Conservation (phyloP, 1,140 invertebrate genomes). For the Aphidius ervi region DNA sequence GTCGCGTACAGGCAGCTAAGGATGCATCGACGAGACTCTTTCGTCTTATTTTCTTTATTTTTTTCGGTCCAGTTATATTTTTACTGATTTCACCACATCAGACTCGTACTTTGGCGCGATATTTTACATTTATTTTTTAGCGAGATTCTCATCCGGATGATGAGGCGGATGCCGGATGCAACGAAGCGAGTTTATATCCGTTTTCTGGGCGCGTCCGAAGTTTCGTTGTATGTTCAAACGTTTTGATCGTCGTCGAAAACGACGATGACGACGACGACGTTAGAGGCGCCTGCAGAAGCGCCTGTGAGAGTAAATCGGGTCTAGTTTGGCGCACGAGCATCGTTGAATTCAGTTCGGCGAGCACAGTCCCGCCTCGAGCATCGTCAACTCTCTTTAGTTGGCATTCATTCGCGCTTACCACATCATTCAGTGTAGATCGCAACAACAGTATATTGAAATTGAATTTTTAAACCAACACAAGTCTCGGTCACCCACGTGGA, state of each 20-base stretch:
- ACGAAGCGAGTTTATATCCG: slow-evolving; percentile 19
- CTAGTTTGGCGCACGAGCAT: slow-evolving; percentile 28
- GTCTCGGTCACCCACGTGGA: no score
- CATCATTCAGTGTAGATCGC: no score
- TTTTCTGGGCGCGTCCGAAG: slow-evolving; percentile 14
- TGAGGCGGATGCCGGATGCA: slow-evolving; percentile 17
- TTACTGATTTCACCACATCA: no score
- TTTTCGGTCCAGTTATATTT: no score
- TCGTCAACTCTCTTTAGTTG: neutral
- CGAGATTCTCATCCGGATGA: slow-evolving; percentile 18
- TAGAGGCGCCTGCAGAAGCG: slow-evolving; percentile 28
- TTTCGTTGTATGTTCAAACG: neutral
- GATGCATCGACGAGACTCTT: no score
- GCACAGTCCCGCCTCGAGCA: slow-evolving; percentile 29
- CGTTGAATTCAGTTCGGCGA: slow-evolving; percentile 39
- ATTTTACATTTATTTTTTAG: neutral
- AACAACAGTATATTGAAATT: no score
- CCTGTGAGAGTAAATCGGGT: slow-evolving; percentile 34
- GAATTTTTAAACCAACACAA: no score
- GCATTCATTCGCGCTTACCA: no score
- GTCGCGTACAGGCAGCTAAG: no score
- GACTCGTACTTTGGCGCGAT: no score
- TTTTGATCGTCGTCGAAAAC: neutral
- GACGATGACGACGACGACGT: slow-evolving; percentile 2
- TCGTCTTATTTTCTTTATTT: no score